Base-by-base conservation (phyloP, 2,888 invertebrate genomes). In the Cosmopolites sordidus region DNA sequence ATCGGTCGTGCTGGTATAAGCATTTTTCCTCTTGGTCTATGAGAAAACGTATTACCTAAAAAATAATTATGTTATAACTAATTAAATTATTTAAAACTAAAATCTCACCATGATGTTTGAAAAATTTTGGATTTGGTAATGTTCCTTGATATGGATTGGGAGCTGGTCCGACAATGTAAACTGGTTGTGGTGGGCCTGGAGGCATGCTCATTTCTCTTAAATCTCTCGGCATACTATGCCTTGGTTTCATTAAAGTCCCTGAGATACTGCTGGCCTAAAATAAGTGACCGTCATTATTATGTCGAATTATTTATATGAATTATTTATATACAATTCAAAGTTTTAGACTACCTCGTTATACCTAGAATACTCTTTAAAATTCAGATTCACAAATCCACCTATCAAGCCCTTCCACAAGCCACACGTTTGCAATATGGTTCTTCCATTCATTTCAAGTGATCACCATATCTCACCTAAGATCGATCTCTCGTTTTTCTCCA, bases 1-100 rank as follows among this genome's bases (percentile, higher is more conserved):
- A 74, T 69, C 0, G 78, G 78, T 0, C 78, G 74, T 0, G 83
- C 81, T 0, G 82, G 80, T 1, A 84, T 82, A 37, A 83, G 73
- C 51, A 79, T 69, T 59, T 74, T 73, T 38, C 74, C 73, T 29
- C 79, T 74, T 1, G 80, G 79, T 38, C 85, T 73, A 42, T 69
- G 68, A 1, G 69, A 69, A 46, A 65, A 69, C 2, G 69, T 69
- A 44, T 69, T 69, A 9, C 65, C 65, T 65, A 41, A 2, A 59
- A 61, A 39, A 33, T 33, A 33, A n/a, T 12, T 22, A 22, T 22
- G 4, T 22, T n/a, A n/a, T 43, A 43, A 43, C 12, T 18, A 33
- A 1, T 16, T 8, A 15, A 3, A 40, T 16, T 14, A 38, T 12
- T 14, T 38, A 11, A 9, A 38, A 38, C 38, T 9, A 38, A 11